These are phyloP conservation scores for Tanytarsus gracilentus DNA, from an alignment of 2,888 invertebrate species.

Conservation along the genomic window DNA sequence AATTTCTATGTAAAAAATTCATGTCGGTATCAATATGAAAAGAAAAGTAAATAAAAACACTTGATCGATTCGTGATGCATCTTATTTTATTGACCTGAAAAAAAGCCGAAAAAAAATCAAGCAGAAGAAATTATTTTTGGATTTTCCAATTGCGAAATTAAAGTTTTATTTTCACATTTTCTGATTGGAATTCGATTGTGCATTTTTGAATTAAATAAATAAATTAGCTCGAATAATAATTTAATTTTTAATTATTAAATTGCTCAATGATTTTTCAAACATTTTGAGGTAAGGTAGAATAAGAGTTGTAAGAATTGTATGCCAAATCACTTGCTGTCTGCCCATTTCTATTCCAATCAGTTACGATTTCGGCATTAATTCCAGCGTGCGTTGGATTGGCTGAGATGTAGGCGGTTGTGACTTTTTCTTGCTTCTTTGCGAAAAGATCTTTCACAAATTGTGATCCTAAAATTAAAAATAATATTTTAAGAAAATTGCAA, in stretches of 20 bases:
- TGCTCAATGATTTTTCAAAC: neutral
- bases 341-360: slow-evolving; percentile 43
- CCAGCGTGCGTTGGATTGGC: slow-evolving; percentile 34
- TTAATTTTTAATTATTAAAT: neutral
- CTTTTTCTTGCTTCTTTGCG: slow-evolving; percentile 43
- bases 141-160: neutral
- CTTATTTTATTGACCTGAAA: slow-evolving; percentile 11
- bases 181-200: too few species aligned
- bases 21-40: too few species aligned
- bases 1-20: too few species aligned
- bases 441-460: slow-evolving; percentile 43
- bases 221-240: too few species aligned
- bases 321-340: slow-evolving; percentile 43
- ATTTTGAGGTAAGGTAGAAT: slow-evolving; percentile 39
- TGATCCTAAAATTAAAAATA: slow-evolving; percentile 36
- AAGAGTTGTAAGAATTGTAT: slow-evolving; percentile 34
- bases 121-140: neutral
- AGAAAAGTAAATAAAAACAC: slow-evolving; percentile 5
- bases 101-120: too few species aligned
- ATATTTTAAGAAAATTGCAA: neutral
- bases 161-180: too few species aligned
- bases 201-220: slow-evolving; percentile 28
- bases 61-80: slow-evolving; percentile 5
- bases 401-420: slow-evolving; percentile 44
- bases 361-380: slow-evolving; percentile 42